These are phyloP conservation scores for Cygnus atratus DNA, from an alignment of 2,113 vertebrate genomes.

Conservation along the genomic window DNA sequence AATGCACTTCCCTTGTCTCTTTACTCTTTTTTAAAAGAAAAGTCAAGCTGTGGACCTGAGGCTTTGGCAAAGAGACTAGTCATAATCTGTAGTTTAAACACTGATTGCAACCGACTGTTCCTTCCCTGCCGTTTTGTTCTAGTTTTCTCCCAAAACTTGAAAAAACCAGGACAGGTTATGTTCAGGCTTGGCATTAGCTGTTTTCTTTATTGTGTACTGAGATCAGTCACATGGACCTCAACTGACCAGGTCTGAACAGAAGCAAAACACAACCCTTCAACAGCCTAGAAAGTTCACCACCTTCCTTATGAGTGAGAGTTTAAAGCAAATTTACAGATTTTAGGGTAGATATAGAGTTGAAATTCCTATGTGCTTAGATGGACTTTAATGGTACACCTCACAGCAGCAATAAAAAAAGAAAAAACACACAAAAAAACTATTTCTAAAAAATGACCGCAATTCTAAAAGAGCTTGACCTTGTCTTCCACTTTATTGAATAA, in stretches of 20 bases:
- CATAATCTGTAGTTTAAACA: not conserved
- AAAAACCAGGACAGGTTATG: not conserved
- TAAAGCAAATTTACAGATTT: not conserved
- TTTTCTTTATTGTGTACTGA: not conserved
- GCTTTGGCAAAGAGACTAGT: not conserved
- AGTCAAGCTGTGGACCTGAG: not conserved
- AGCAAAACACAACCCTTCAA: not conserved
- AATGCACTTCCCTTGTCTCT: not conserved
- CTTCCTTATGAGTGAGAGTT: not conserved
- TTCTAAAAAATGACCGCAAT: not conserved
- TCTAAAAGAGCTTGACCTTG: conserved; percentile 22
- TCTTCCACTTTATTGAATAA: not conserved
- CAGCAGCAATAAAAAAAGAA: conserved; percentile 53
- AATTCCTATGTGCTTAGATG: conserved; percentile 37
- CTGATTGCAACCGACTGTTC: not conserved
- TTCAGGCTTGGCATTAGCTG: not conserved
- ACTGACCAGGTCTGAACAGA: not conserved
- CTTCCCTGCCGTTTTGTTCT: not conserved
- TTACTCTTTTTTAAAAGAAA: not conserved
- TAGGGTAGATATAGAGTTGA: not conserved
- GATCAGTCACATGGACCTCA: not conserved
- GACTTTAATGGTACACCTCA: conserved; percentile 14
- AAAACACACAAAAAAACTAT: not conserved
- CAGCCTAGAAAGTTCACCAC: not conserved
- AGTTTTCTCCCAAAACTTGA: not conserved